Evolutionary conservation across 2,888 invertebrate genomes (phyloP), one percentile per base, ranked within the genome.

Genomic region (Troilus luridus): DNA sequence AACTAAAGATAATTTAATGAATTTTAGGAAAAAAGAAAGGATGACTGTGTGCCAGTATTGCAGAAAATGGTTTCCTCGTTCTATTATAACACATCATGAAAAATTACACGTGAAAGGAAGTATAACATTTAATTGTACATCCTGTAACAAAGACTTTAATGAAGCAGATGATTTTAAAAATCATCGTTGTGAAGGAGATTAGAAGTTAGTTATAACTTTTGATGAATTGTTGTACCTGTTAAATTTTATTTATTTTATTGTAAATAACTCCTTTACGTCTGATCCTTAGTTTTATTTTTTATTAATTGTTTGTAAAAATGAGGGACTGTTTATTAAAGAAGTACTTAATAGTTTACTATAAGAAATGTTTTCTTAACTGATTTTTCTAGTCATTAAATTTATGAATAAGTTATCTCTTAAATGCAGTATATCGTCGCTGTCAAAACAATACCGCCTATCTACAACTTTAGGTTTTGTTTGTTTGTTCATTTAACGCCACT

Each of bases 11-110:
- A 3, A 41, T 41, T 77, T 41, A 41, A 17, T 1, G 17, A 77
- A 41, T 41, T 85, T 85, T 56, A 85, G 85, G 85, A 88, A 88
- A 64, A 88, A 88, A 88, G 88, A 88, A 58, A 88, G 88, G 88
- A 88, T 62, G 88, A 88, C 88, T 21, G 88, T 88, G 5, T 88
- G 88, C 17, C 88, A 88, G 64, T 88, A 88, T 62, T 88, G 88
- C 54, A 60, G 88, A 27, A 88, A 88, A 60, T 88, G 88, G 88
- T 88, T 88, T 11, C 88, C 88, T 21, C 60, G 88, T 19, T 62
- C 88, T 6, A 60, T 88, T 27, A 88, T 88, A 14, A 64, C 21
- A 11, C 58, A 60, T 62, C 88, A 88, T 9, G 88, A 88, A 88
- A 88, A 88, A 21, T 58, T 88, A 21, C 88, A 88, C 56, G 58